Evolutionary conservation across 2,888 invertebrate species (phyloP), one percentile per base, ranked within the genome.

Genomic region (Tortrix viridana): DNA sequence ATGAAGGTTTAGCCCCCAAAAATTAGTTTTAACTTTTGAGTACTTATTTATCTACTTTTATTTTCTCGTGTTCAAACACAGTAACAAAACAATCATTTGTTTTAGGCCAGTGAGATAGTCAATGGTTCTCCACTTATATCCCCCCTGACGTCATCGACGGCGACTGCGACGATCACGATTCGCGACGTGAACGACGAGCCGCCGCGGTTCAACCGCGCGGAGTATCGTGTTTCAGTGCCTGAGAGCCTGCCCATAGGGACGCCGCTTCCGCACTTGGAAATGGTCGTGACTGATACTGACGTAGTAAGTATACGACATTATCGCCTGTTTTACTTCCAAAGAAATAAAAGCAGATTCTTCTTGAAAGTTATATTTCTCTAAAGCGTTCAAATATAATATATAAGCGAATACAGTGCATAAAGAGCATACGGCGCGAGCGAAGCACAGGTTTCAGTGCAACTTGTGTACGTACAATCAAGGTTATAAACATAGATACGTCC

Each of bases 181-280:
- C 95, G 95, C 73, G 98, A 98, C 81, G 96, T 97, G 0, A 98
- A 98, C 82, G 98, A 98, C 79, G 97, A 97, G 70, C 96, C 97
- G 0, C 98, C 98, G 0, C 92, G 93, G 48, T 98, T 98, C 86
- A 97, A 97, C 86, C 93, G 94, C 48, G 93, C 95, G 49, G 97
- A 97, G 81, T 97, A 97, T 86, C 93, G 93, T 71, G 95, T 97
- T 14, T 94, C 95, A 67, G 94, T 98, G 67, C 95, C 96, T 0
- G 98, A 98, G 85, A 97, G 97, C 74, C 94, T 97, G 9, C 95
- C 96, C 0, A 92, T 95, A 37, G 97, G 97, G 9, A 96, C 97
- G 0, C 96, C 96, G 0, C 86, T 98, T 37, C 96, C 97, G 0
- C 94, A 95, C 74, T 82, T 98, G 69, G 96, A 97, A 72, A 97